Base-by-base conservation (phyloP, 1,140 invertebrate species). In the Ylistrum balloti region DNA sequence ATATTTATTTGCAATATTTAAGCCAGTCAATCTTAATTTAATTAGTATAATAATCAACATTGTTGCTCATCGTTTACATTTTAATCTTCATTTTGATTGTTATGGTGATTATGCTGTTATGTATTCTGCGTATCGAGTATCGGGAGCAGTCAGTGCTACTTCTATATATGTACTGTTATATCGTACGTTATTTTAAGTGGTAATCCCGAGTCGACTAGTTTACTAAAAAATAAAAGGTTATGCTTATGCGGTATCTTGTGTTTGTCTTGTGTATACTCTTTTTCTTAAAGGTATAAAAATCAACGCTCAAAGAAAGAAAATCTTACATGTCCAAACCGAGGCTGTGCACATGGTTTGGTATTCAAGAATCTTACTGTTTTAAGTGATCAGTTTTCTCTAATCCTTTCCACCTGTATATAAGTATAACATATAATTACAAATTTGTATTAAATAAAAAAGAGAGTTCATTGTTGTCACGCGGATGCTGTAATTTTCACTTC, bases 1-100 rank as follows among this genome's bases (percentile, higher is more conserved):
- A 74, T 74, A 74, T 74, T 74, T 74, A 74, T 74, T 74, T 74
- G 56, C 56, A 74, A 74, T 74, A 74, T 74, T 74, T 74, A 74
- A 74, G 56, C 56, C 56, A 74, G 56, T 74, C 56, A 74, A n/a
- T 28, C 28, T 74, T 38, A 38, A 7, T 38, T 28, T 74, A 28
- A 74, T 74, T 74, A 28, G 22, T 74, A 74, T 28, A 28, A 28
- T 74, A 74, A 74, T 74, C 56, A n/a, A 74, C 56, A 74, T 74
- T 74, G 56, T 28, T 74, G 22, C n/a, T 74, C 56, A 74, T 11
- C 13, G n/a, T 74, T 74, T 74, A 74, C 56, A 74, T 74, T 74
- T 56, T 28, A 74, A 74, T 74, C 56, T 74, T 74, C 20, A 74
- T 74, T 74, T 74, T 74, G 7, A 74, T 74, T 74, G 56, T 74